These are phyloP conservation scores for Drepana falcataria DNA, from an alignment of 2,888 invertebrate genomes.

Conservation along the genomic window DNA sequence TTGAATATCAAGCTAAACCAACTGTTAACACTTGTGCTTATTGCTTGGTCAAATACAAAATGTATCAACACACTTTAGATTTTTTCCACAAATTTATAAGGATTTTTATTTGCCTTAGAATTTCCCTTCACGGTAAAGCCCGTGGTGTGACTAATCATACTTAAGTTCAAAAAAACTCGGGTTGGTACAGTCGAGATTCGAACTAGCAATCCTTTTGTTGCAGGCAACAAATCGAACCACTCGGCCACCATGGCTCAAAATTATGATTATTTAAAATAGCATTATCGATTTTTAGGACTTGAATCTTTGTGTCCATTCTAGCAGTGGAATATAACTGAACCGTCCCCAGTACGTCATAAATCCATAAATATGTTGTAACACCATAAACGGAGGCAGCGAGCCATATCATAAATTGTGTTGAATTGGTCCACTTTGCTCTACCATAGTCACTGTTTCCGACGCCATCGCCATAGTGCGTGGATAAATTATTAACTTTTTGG, in stretches of 20 bases:
- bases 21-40: conserved; percentile 29
- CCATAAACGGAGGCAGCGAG: conserved; percentile 67
- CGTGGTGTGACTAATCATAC: too few species aligned
- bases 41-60: conserved; percentile 18
- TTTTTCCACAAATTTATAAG: conserved; percentile 6
- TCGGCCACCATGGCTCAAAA: too few species aligned
- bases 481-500: conserved; percentile 20
- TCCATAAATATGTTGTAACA: conserved; percentile 75
- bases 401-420: conserved; percentile 60
- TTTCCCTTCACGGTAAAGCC: too few species aligned
- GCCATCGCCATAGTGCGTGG: conserved; percentile 21
- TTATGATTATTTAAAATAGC: too few species aligned
- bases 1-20: conserved; percentile 40
- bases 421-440: conserved; percentile 65
- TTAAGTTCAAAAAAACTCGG: too few species aligned
- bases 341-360: conserved; percentile 61
- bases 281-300: conserved; percentile 6
- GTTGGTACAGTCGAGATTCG: too few species aligned
- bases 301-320: conserved; percentile 24
- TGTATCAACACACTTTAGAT: conserved; percentile 5
- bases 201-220: too few species aligned
- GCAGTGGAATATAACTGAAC: conserved; percentile 54
- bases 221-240: too few species aligned
- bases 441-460: conserved; percentile 39
- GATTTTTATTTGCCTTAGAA: too few species aligned